Conservation (phyloP, 2,113 vertebrate genomes). For the Pterophyllum scalare region DNA sequence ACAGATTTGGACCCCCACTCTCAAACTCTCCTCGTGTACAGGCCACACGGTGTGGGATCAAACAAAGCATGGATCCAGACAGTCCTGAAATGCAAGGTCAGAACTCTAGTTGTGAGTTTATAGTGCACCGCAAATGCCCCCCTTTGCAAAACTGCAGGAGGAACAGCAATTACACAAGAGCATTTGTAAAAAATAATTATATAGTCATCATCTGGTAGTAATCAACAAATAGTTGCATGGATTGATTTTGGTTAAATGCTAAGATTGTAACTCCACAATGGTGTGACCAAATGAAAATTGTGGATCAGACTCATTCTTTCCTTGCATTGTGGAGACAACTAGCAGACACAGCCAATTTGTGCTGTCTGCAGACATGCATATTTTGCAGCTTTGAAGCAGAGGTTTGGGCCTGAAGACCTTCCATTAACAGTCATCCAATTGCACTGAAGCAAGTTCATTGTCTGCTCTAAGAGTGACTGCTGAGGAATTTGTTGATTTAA, state of each 20-base stretch:
- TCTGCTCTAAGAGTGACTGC: not conserved
- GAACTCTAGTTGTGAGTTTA: constrained; percentile 26
- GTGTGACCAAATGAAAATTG: not conserved
- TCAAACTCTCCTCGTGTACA: not conserved
- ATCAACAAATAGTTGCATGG: constrained; percentile 42
- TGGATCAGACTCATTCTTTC: constrained; percentile 25
- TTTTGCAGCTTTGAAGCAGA: constrained; percentile 48
- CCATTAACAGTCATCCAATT: not conserved
- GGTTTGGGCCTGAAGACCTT: not conserved
- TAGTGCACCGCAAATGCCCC: constrained; percentile 21
- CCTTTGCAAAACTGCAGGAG: constrained; percentile 33
- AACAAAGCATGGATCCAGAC: constrained; percentile 5
- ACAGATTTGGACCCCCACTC: constrained; percentile 6
- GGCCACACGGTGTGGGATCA: constrained; percentile 34
- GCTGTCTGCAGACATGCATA: constrained; percentile 34
- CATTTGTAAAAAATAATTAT: constrained; percentile 28
- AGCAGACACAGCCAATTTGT: constrained; percentile 25
- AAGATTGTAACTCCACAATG: constrained; percentile 18
- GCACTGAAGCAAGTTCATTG: not conserved
- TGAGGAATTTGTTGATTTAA: not conserved
- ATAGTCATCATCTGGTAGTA: constrained; percentile 54
- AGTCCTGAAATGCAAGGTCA: constrained; percentile 44
- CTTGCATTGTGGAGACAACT: constrained; percentile 21
- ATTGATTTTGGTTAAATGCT: constrained; percentile 28
- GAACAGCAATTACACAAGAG: constrained; percentile 28